Percentiles rank a stretch among this genome's conserved stretches.
Conservation (phyloP, 92 coral and sea anemone species). For the Desmophyllum pertusum region DNA sequence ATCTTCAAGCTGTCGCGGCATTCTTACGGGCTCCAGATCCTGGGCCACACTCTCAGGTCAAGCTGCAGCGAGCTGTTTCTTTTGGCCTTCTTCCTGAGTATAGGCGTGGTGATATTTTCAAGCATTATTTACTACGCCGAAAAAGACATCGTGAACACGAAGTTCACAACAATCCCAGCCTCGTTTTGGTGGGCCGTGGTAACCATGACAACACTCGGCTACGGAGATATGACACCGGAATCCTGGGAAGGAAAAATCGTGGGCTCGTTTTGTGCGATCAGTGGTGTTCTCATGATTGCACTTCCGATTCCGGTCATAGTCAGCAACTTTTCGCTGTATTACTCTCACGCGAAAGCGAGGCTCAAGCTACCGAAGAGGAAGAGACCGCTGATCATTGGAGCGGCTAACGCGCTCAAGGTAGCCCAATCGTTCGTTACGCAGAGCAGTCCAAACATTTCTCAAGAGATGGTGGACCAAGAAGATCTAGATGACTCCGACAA, state of each 20-base stretch:
- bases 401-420: slow-evolving; percentile 92
- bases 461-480: slow-evolving; percentile 49
- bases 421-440: slow-evolving; percentile 85
- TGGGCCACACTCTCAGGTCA: slow-evolving; percentile 94
- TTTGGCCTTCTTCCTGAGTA: slow-evolving; percentile 88
- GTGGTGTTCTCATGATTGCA: slow-evolving; percentile 94
- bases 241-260: slow-evolving; percentile 88
- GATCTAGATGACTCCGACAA: slow-evolving; percentile 27
- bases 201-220: slow-evolving; percentile 99
- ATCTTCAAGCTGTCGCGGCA: slow-evolving; percentile 96
- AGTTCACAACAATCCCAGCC: slow-evolving; percentile 91
- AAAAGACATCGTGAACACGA: slow-evolving; percentile 58
- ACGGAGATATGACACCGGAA: slow-evolving; percentile 90
- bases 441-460: slow-evolving; percentile 66
- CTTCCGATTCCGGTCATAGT: slow-evolving; percentile 98
- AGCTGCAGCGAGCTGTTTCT: slow-evolving; percentile 96
- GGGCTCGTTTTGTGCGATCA: slow-evolving; percentile 94
- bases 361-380: slow-evolving; percentile 82
- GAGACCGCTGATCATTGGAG: slow-evolving; percentile 92
- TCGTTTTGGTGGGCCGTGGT: slow-evolving; percentile 99
- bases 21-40: slow-evolving; percentile 96
- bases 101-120: slow-evolving; percentile 96
- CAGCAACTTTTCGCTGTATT: slow-evolving; percentile 95
- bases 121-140: slow-evolving; percentile 95
- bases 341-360: slow-evolving; percentile 98